These are phyloP conservation scores for Umimayanthus kanabou DNA, from an alignment of 92 coral and sea anemone species.

Conservation along the genomic window DNA sequence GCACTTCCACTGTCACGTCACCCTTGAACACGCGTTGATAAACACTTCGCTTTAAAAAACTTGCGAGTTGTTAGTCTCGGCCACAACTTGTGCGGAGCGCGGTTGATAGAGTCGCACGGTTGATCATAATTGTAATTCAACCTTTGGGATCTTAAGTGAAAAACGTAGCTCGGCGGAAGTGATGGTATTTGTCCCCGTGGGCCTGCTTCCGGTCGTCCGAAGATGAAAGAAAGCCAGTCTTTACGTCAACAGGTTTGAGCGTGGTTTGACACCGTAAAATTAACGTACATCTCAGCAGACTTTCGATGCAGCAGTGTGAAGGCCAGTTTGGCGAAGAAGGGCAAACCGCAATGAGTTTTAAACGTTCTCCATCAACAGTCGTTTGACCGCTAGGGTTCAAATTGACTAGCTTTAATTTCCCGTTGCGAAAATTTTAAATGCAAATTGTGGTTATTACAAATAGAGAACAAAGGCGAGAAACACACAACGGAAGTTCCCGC, in stretches of 20 bases:
- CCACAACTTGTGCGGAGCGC: neutral
- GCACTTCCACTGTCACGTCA: slow-evolving; percentile 6
- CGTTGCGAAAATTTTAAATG: slow-evolving; percentile 89
- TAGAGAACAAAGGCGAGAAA: slow-evolving; percentile 82
- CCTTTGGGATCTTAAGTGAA: no score
- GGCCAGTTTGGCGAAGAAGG: neutral
- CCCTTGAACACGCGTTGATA: neutral
- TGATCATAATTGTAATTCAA: no score
- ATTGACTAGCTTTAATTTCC: slow-evolving; percentile 74
- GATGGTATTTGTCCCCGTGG: slow-evolving; percentile 81
- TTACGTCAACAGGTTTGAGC: slow-evolving; percentile 40
- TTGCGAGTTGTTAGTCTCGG: neutral
- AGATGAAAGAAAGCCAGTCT: slow-evolving; percentile 52
- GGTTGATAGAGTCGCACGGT: neutral
- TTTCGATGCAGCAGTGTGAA: neutral
- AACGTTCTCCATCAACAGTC: slow-evolving; percentile 31
- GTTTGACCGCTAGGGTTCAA: slow-evolving; percentile 44
- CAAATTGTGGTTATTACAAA: slow-evolving; percentile 84
- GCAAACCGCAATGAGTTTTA: slow-evolving; percentile 34
- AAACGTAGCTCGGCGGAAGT: slow-evolving; percentile 31
- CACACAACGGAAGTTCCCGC: slow-evolving; percentile 94
- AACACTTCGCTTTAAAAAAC: neutral
- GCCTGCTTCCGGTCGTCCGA: slow-evolving; percentile 83
- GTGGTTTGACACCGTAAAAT: neutral
- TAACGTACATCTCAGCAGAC: neutral